Evolutionary conservation across 2,797 vertebrate species (phyloP), one percentile per base, ranked within the genome.

Genomic region (Gymnodraco acuticeps): DNA sequence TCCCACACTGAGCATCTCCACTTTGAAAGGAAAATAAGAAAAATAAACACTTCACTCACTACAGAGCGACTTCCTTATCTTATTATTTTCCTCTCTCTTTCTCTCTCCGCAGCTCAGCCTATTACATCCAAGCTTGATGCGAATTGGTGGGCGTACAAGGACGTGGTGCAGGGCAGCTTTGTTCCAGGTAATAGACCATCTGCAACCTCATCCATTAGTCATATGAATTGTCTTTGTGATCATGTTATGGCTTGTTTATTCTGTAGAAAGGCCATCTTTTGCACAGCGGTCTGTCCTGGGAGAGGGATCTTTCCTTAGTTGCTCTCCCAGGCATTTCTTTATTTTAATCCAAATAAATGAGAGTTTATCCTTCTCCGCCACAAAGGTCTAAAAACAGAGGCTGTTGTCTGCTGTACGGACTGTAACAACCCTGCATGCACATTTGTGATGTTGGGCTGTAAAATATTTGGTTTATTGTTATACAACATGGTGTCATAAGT

Each of bases 111-210:
- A 99, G 97, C 96, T 95, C 97, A 99, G 94, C 96, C 96, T 80
- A 96, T 96, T 92, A 95, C 96, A 93, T 96, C 97, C 93, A 98
- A 97, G 96, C 96, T 98, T 92, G 96, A 97, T 95, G 97, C 97
- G 84, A 95, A 96, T 94, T 99, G 97, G 97, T 99, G 97, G 97
- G 97, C 97, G 2, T 99, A 99, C 70, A 99, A 99, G 91, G 97
- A 99, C 80, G 95, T 97, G 85, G 97, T 99, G 90, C 97, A 98
- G 87, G 97, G 97, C 89, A 99, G 96, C 94, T 99, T 99, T 93
- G 96, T 99, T 93, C 97, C 97, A 96, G 97, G 97, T 98, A 96
- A 88, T 2, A 38, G 48, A 70, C 42, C 71, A 4, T 55, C 50
- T 19, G 19, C 5, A 51, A 19, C 16, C 27, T 41, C 17, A 7